Conservation (phyloP, 2,888 invertebrate species). For the Gerris lacustris region DNA sequence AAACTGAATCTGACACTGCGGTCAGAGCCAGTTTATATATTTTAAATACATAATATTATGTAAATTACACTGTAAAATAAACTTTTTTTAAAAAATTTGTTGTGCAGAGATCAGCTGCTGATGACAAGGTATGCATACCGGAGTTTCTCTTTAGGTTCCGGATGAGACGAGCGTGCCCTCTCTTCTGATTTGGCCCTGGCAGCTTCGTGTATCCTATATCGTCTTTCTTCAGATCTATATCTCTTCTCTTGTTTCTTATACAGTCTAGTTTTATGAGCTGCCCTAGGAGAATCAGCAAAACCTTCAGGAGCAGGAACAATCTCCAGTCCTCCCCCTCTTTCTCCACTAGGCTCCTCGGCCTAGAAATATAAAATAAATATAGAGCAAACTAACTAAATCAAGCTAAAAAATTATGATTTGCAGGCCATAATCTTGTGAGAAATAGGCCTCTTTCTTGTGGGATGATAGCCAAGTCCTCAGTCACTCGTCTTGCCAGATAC, state of each 20-base stretch:
- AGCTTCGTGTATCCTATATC: slow-evolving; percentile 52
- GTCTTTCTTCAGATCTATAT: slow-evolving; percentile 66
- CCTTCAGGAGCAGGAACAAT: slow-evolving; percentile 81
- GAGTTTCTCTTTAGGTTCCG: slow-evolving; percentile 36
- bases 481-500: no score
- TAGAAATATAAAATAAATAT: not conserved
- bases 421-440: no score
- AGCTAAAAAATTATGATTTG: no score
- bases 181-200: slow-evolving; percentile 73
- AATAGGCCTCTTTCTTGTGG: no score
- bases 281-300: slow-evolving; percentile 70
- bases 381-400: no score
- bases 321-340: slow-evolving; percentile 37
- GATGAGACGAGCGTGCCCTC: slow-evolving; percentile 35
- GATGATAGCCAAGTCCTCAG: no score
- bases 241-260: slow-evolving; percentile 68
- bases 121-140: slow-evolving; percentile 21
- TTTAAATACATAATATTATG: no score
- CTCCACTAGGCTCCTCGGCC: not conserved
- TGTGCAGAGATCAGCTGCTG: no score
- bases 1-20: no score
- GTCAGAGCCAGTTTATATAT: no score
- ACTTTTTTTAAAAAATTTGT: no score
- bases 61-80: no score
- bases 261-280: slow-evolving; percentile 40